A percentile compares a stretch with the other conserved stretches of the same genome.
Conservation (phyloP, 2,113 vertebrate species). For the Pagrus major region DNA sequence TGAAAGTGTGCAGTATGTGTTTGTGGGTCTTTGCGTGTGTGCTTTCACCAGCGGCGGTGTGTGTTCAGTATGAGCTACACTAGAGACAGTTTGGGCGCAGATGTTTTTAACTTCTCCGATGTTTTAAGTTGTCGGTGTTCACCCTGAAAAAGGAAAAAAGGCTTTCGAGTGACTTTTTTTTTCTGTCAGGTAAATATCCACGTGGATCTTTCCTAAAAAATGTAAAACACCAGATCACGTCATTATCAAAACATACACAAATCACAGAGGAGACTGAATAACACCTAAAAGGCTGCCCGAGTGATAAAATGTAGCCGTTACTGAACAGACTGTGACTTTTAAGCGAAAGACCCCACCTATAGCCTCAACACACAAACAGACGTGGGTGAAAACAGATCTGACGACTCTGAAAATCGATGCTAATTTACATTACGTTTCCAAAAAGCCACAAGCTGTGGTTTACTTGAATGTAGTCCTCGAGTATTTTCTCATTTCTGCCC, state of each 20-base stretch:
- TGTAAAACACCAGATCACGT: conserved; percentile 56
- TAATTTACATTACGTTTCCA: conserved; percentile 51
- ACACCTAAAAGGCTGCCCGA: conserved; percentile 63
- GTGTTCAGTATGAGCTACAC: conserved; percentile 59
- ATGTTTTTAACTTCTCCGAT: conserved; percentile 22
- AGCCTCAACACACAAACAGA: conserved; percentile 73
- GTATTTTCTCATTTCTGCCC: conserved; percentile 35
- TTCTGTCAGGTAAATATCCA: conserved; percentile 1
- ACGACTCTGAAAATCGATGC: conserved; percentile 31
- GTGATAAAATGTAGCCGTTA: conserved; percentile 51
- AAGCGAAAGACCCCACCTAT: conserved; percentile 67
- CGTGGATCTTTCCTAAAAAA: conserved; percentile 44
- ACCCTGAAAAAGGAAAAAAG: neutral
- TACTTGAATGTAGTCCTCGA: conserved; percentile 62
- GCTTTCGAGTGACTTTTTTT: neutral
- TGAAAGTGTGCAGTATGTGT: conserved; percentile 59
- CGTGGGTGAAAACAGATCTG: conserved; percentile 30
- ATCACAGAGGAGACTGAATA: conserved; percentile 65
- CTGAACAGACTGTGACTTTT: conserved; percentile 67
- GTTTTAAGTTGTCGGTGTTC: conserved; percentile 12
- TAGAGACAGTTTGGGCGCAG: conserved; percentile 29
- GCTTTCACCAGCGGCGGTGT: conserved; percentile 58
- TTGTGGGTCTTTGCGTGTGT: conserved; percentile 66
- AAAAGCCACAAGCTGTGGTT: conserved; percentile 36
- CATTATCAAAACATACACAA: conserved; percentile 65